Conservation (phyloP, 1,140 invertebrate genomes). For the Phenacoccus solenopsis region DNA sequence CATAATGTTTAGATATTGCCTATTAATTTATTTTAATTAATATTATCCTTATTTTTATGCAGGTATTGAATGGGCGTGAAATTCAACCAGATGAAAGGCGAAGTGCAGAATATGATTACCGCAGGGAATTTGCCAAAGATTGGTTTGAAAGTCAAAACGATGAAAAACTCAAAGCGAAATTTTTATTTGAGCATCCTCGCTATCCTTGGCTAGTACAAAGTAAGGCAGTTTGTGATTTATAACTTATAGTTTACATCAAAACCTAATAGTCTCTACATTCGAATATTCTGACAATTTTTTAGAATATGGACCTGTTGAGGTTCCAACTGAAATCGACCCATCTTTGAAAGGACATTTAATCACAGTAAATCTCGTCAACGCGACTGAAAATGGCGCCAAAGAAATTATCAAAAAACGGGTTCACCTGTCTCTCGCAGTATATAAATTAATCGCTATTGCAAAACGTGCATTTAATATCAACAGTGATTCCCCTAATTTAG, state of each 20-base stretch:
- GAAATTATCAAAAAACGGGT: slow-evolving; percentile 9
- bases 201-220: not conserved
- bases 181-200: slow-evolving; percentile 3
- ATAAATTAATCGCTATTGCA: slow-evolving; percentile 5
- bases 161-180: slow-evolving; percentile 4
- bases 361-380: not conserved
- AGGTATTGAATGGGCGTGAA: slow-evolving; percentile 5
- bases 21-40: not conserved
- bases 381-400: not conserved
- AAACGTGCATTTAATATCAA: slow-evolving; percentile 5
- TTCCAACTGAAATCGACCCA: slow-evolving; percentile 7
- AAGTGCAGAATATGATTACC: slow-evolving; percentile 8
- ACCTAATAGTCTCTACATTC: not conserved
- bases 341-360: slow-evolving; percentile 7
- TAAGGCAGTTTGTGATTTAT: not conserved
- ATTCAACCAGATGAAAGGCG: not conserved
- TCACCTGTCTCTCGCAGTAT: not conserved
- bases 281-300: not conserved
- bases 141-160: not conserved
- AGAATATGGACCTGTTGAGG: slow-evolving; percentile 3
- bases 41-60: not conserved
- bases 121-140: not conserved
- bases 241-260: not conserved
- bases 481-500: not conserved
- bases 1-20: not conserved